Percentiles rank a stretch among this genome's conserved stretches.
These are phyloP conservation scores for Eidolon helvum DNA, from an alignment of 2,113 vertebrate species.

Conservation along the genomic window DNA sequence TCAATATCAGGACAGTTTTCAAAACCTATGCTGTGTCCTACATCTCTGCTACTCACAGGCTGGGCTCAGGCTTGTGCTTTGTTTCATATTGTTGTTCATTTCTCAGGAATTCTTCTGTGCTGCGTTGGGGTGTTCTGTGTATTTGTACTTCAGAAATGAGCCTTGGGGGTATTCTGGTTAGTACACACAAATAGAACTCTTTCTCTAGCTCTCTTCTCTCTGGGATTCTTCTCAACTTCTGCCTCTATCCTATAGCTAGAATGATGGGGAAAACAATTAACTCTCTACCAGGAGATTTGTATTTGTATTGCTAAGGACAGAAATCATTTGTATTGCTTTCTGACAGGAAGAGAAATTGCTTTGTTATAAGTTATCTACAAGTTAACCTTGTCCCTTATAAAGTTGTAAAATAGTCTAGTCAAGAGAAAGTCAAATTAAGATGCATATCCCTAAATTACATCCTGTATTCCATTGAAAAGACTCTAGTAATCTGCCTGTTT, in stretches of 20 bases:
- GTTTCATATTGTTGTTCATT: not conserved
- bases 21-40: not conserved
- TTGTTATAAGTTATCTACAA: not conserved
- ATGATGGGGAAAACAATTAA: not conserved
- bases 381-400: not conserved
- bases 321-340: not conserved
- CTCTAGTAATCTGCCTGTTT: not conserved
- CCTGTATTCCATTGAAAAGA: not conserved
- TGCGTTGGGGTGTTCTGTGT: not conserved
- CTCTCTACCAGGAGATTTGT: not conserved
- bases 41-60: not conserved
- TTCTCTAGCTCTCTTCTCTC: not conserved
- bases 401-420: not conserved
- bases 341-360: not conserved
- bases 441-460: not conserved
- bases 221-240: not conserved
- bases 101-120: not conserved
- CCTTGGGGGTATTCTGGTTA: not conserved
- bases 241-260: not conserved
- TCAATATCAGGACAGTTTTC: not conserved
- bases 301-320: slow-evolving; percentile 3
- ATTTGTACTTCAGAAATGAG: not conserved
- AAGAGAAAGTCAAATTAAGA: not conserved
- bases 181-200: not conserved
- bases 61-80: not conserved